Base-by-base conservation (phyloP, 2,888 invertebrate genomes). In the Ectemnius cavifrons region DNA sequence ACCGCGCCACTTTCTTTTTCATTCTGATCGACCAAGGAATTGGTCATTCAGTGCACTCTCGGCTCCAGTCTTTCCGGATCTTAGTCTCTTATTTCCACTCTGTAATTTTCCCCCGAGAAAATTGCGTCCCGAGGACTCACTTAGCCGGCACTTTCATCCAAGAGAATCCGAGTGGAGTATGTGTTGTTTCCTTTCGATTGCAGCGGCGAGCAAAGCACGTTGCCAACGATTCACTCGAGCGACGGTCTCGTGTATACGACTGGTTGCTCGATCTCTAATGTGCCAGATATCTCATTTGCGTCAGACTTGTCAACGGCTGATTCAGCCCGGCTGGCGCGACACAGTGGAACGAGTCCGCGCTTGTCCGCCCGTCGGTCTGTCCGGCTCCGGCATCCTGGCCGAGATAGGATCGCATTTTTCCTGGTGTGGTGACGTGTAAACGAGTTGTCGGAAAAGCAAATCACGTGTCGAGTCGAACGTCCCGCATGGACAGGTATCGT, bases 221-320 rank as follows among this genome's bases (percentile, higher is more conserved):
- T 14, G 52, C 2, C 16, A 13, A 52, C 52, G n/a, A 52, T 5
- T 52, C n/a, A 47, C 16, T 52, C 52, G 16, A 16, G 52, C 52
- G 52, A 52, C 52, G 63, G 49, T 72, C 63, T 72, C 57, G 70
- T 60, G 63, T 52, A 60, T 63, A 63, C 63, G 60, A 28, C 59
- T 20, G 58, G 58, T 71, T 64, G 71, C 47, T 63, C 56, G 59
- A 71, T 52, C 60, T n/a, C 46, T 47, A 56, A 28, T 18, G 63
- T 73, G 72, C 63, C 56, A 56, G 71, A 64, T 63, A 61, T 64
- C 61, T 64, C 73, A 71, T 71, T 73, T 64, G 52, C 52, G 52
- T 52, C 52, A 37, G 52, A 52, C 16, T 16, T 16, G 11, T 16
- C 52, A 14, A 13, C 52, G 52, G 37, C 37, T 37, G 37, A 37